phyloP scores from a whole-genome alignment of 1,140 invertebrate species.

The Zelostemma sp. region DNA sequence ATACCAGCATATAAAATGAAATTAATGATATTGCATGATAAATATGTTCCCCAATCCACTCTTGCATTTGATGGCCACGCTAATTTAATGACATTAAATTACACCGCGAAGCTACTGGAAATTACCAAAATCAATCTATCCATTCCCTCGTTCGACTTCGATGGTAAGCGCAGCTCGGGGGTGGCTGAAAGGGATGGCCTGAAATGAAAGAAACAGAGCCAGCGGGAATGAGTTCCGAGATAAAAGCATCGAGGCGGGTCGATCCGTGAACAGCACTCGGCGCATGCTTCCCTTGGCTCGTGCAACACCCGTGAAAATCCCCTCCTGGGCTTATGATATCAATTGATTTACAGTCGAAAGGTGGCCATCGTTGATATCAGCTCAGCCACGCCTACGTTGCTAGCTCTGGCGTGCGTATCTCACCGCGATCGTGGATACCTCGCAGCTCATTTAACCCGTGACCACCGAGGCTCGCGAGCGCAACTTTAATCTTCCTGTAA shows the following conservation, averaged over 20 bases:
- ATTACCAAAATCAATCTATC: constrained; percentile 38
- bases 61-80: no score
- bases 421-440: constrained; percentile 45
- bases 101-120: no score
- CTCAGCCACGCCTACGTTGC: constrained; percentile 63
- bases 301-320: constrained; percentile 53
- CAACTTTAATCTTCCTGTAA: constrained; percentile 50
- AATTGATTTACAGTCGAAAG: constrained; percentile 70
- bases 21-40: no score
- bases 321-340: constrained; percentile 60
- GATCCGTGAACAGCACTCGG: constrained; percentile 58
- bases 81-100: no score
- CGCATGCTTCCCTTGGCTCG: constrained; percentile 59
- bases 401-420: constrained; percentile 28
- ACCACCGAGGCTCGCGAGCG: constrained; percentile 39
- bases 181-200: constrained; percentile 14
- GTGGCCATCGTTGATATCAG: constrained; percentile 69
- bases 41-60: no score
- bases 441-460: constrained; percentile 51
- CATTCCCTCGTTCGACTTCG: not conserved
- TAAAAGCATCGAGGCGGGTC: constrained; percentile 60
- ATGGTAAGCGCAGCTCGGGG: constrained; percentile 10
- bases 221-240: constrained; percentile 24
- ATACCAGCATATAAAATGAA: no score
- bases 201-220: not conserved